Evolutionary conservation across 1,140 invertebrate species (phyloP), one percentile per base, ranked within the genome.

Genomic region (Panagrolaimus sp.): DNA sequence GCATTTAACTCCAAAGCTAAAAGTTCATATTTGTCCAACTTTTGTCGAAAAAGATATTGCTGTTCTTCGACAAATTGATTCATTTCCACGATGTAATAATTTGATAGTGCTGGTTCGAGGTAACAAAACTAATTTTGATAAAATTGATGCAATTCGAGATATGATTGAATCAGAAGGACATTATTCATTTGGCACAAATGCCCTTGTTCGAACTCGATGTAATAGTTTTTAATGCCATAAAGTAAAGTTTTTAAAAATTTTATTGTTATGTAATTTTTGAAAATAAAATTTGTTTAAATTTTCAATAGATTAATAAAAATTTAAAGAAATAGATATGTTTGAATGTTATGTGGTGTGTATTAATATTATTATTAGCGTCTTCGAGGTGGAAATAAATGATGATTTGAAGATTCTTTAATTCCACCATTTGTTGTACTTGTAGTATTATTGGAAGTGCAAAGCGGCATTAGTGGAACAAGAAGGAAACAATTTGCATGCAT

Each of bases 401-500:
- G 31, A 38, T 38, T 38, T 38, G 31, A 38, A 7, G 31, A 38
- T 38, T 38, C 31, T 38, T 38, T 38, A 7, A 38, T 38, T 38
- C 31, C 31, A 7, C 31, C 31, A 38, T 38, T 38, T 38, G 31
- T 4, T 4, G 31, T 38, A 7, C 31, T 38, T 38, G 2, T 7
- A 7, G 31, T 38, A 38, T 38, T 38, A 38, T 38, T 38, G 16
- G 77, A 13, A 1, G 11, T 69, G 42, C 76, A 80, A 9, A 81
- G 63, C 14, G 79, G 79, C 79, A 81, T 80, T 16, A 81, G 65
- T 31, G 79, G 79, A 51, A 81, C 79, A n/a, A 81, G 70, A 25
- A 81, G 74, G 65, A 81, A 81, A 65, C 79, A 81, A 66, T 80
- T 80, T 31, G 78, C 74, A 48, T 81, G 78, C 68, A 82, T 74